Evolutionary conservation across 2,888 invertebrate genomes (phyloP).

Genomic region (Conomelus anceps): DNA sequence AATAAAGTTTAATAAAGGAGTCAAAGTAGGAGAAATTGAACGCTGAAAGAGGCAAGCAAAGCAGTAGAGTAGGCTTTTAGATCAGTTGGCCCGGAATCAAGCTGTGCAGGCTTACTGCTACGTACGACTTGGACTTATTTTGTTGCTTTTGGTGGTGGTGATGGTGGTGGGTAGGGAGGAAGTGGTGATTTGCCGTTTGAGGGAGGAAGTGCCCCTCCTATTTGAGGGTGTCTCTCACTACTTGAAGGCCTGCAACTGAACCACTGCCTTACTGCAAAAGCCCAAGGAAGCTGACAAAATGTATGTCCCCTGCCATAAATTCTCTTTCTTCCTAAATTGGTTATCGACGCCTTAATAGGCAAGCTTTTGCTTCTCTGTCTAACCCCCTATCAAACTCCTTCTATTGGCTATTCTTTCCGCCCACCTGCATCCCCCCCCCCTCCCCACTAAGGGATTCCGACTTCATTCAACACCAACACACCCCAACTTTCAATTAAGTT

Average conservation of each 20-base stretch:
- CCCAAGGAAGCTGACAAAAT: neutral
- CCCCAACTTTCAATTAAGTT: too few species aligned
- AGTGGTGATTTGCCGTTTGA: neutral
- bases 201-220: neutral
- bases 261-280: neutral
- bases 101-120: too few species aligned
- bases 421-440: too few species aligned
- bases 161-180: too few species aligned
- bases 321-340: slow-evolving; percentile 10
- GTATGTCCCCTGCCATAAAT: slow-evolving; percentile 1
- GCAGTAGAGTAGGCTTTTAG: neutral
- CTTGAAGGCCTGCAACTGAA: neutral
- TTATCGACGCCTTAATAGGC: slow-evolving; percentile 9
- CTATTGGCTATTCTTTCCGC: too few species aligned
- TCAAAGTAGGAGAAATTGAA: neutral
- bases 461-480: too few species aligned
- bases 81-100: neutral
- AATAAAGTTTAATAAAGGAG: neutral
- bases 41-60: neutral
- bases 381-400: too few species aligned
- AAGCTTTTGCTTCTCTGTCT: neutral
- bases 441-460: too few species aligned
- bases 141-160: too few species aligned
- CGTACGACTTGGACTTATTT: neutral
- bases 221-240: neutral